phyloP scores from a whole-genome alignment of 1,140 invertebrate genomes.

The Leptonema lineaticorne region DNA sequence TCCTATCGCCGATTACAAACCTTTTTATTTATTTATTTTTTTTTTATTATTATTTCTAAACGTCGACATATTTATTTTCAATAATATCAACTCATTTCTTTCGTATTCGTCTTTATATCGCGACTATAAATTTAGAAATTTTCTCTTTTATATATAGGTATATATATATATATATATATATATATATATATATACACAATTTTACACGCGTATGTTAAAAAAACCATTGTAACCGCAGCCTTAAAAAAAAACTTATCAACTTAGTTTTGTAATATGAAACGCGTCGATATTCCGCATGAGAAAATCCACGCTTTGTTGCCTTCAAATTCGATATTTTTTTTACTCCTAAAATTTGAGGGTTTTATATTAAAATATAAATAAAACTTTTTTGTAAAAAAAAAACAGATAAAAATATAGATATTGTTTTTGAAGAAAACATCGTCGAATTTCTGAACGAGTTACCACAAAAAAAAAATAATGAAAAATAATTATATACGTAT shows the following conservation, averaged over 20 bases:
- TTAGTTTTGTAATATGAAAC: slow-evolving; percentile 10
- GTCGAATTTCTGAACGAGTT: too few species aligned
- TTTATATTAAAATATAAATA: too few species aligned
- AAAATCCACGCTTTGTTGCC: slow-evolving; percentile 21
- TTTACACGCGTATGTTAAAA: neutral
- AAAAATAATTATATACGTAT: too few species aligned
- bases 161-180: neutral
- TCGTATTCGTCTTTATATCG: too few species aligned
- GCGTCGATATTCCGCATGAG: slow-evolving; percentile 1
- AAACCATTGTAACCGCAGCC: neutral
- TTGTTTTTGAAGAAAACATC: too few species aligned
- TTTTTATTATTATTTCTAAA: neutral
- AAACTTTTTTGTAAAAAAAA: too few species aligned
- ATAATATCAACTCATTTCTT: too few species aligned
- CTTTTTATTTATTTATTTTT: neutral
- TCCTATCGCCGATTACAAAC: neutral
- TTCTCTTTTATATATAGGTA: neutral
- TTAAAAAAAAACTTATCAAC: neutral
- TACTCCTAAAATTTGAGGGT: too few species aligned
- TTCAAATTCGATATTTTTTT: neutral
- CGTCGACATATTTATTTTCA: slow-evolving; percentile 23
- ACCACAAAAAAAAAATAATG: too few species aligned
- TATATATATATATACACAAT: neutral
- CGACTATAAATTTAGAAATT: neutral
- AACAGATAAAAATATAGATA: too few species aligned